Conservation (phyloP, 2,797 vertebrate species). For the Poecilia gillii region DNA sequence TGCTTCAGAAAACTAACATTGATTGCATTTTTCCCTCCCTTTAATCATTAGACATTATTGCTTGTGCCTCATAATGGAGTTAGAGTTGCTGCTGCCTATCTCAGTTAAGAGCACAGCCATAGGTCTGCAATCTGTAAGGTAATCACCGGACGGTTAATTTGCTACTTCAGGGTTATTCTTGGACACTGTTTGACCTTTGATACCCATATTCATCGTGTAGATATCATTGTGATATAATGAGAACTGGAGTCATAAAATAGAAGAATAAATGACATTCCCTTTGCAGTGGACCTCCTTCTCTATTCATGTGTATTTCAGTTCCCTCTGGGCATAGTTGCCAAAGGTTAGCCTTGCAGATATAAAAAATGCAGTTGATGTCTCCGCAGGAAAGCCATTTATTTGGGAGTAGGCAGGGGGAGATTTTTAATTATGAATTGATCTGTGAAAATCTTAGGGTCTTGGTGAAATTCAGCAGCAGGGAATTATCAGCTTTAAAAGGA, state of each 20-base stretch:
- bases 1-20: constrained; percentile 40
- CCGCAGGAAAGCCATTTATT: constrained; percentile 28
- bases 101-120: constrained; percentile 51
- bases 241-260: constrained; percentile 31
- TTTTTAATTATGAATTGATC: constrained; percentile 73
- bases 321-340: constrained; percentile 40
- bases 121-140: constrained; percentile 49
- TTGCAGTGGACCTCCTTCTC: constrained; percentile 12
- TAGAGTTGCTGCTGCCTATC: constrained; percentile 10
- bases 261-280: constrained; percentile 43
- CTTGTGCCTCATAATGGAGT: constrained; percentile 6
- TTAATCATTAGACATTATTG: constrained; percentile 32
- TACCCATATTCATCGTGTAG: constrained; percentile 47
- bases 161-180: constrained; percentile 52
- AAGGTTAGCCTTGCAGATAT: constrained; percentile 62
- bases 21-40: constrained; percentile 20
- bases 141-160: constrained; percentile 47
- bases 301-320: constrained; percentile 11
- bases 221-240: constrained; percentile 46
- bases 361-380: constrained; percentile 59
- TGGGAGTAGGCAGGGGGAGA: constrained; percentile 34
- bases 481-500: constrained; percentile 44
- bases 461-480: constrained; percentile 30
- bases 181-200: constrained; percentile 61
- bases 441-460: constrained; percentile 37